These are phyloP conservation scores for Caenorhabditis afra DNA, from an alignment of 2,888 invertebrate genomes.

Conservation along the genomic window DNA sequence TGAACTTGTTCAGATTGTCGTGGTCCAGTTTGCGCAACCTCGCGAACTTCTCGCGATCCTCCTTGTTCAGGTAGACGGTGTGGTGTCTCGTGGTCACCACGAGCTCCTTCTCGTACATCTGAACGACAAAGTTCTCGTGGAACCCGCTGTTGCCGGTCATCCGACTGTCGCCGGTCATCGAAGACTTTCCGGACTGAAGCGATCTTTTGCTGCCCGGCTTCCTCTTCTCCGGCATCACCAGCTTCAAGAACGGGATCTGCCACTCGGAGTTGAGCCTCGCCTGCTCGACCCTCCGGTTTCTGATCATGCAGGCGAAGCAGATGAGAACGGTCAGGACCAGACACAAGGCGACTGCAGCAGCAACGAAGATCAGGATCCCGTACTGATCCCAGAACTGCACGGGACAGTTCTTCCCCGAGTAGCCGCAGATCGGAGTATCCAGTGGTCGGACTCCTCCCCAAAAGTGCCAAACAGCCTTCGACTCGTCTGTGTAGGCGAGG, in stretches of 20 bases:
- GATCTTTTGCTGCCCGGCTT: slow-evolving; percentile 21
- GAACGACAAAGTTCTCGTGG: slow-evolving; percentile 18
- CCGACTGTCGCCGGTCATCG: slow-evolving; percentile 28
- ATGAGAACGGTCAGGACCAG: slow-evolving; percentile 13
- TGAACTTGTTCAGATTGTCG: slow-evolving; percentile 77
- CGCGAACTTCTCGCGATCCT: slow-evolving; percentile 45
- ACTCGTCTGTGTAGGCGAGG: slow-evolving; percentile 22
- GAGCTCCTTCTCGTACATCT: slow-evolving; percentile 55
- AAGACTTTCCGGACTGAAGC: slow-evolving; percentile 22
- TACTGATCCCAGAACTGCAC: slow-evolving; percentile 62
- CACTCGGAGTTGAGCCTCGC: slow-evolving; percentile 62
- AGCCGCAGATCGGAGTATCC: slow-evolving; percentile 65
- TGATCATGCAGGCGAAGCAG: slow-evolving; percentile 18
- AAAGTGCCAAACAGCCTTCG: slow-evolving; percentile 26
- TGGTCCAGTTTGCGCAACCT: slow-evolving; percentile 74
- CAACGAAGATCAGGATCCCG: slow-evolving; percentile 52
- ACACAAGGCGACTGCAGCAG: slow-evolving; percentile 28
- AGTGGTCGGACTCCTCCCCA: slow-evolving; percentile 47
- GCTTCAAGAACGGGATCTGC: slow-evolving; percentile 56
- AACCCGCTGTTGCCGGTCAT: slow-evolving; percentile 37
- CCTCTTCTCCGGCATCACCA: slow-evolving; percentile 36
- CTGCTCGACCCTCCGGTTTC: slow-evolving; percentile 44
- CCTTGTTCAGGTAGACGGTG: slow-evolving; percentile 13
- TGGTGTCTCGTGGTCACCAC: slow-evolving; percentile 59
- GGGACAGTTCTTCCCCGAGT: slow-evolving; percentile 56